Evolutionary conservation across 1,140 invertebrate species (phyloP), one percentile per base, ranked within the genome.

Genomic region (Notospermus geniculatus): DNA sequence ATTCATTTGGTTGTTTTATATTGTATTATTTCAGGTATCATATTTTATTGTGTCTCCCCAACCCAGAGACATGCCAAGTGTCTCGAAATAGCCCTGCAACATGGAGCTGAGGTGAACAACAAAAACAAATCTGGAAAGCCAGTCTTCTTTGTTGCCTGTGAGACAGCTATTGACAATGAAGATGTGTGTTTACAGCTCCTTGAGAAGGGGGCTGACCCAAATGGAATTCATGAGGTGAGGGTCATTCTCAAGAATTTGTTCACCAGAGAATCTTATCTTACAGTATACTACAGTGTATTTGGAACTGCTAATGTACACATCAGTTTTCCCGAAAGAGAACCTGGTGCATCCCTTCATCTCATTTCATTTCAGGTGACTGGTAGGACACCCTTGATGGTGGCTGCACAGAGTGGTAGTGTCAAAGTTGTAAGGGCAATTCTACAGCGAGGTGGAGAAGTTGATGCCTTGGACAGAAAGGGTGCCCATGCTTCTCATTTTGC

Each of bases 11-110:
- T n/a, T n/a, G n/a, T n/a, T n/a, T n/a, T n/a, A 53, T 53, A 13
- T 53, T 15, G 11, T 23, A 25, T 2, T 41, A 30, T 63, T 66
- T 7, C 60, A 80, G 80, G 80, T 53, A 75, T 81, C 29, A 43
- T 82, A 25, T 82, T 79, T 63, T 82, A 81, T 59, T 76, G 76
- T 57, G 73, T 83, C 27, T 71, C 75, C 2, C 73, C 75, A n/a
- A 80, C 79, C 13, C 65, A 79, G 41, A 63, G 81, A 28, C 81
- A 83, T 68, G 68, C 68, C 2, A 74, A 75, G 55, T 80, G 79
- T 68, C 39, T 80, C 32, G 75, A 81, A 36, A 70, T 81, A 23
- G 74, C 71, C 27, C 60, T 81, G 2, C 43, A 66, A 28, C 63
- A 80, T 68, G 79, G 78, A 29, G 81, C 79, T 5, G 74, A 80